Evolutionary conservation across 2,113 vertebrate species (phyloP).

Genomic region (Turdus rufiventris): DNA sequence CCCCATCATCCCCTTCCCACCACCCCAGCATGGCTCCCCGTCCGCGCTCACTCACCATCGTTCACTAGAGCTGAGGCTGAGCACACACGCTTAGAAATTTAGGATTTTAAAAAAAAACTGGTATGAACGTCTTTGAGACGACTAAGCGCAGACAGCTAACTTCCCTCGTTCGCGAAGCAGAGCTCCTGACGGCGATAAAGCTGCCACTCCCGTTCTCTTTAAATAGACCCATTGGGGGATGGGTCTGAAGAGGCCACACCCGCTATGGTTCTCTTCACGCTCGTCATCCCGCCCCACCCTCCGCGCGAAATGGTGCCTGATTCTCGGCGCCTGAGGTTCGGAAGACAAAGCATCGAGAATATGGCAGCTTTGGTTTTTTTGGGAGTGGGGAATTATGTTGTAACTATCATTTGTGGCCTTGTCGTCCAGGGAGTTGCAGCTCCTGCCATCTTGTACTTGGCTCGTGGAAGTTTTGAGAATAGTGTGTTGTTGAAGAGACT

Average conservation of each 20-base stretch:
- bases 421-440: neutral
- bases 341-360: rapidly evolving
- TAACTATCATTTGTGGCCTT: neutral
- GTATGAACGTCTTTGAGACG: rapidly evolving
- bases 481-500: neutral
- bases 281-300: no score
- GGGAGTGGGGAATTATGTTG: neutral
- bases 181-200: rapidly evolving
- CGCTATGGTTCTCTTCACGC: rapidly evolving
- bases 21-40: rapidly evolving
- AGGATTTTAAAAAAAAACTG: neutral
- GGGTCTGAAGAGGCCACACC: neutral
- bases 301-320: no score
- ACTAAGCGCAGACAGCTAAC: rapidly evolving
- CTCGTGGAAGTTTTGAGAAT: neutral
- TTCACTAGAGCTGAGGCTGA: neutral
- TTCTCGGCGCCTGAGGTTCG: no score
- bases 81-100: neutral
- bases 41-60: slow-evolving; percentile 9
- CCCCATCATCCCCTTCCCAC: neutral
- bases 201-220: rapidly evolving
- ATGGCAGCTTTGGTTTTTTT: rapidly evolving
- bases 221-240: neutral
- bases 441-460: neutral
- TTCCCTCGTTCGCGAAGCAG: rapidly evolving